A percentile compares a stretch with the other conserved stretches of the same genome.
These are phyloP conservation scores for Drosophila dives DNA, from an alignment of 2,888 invertebrate species.

Conservation along the genomic window DNA sequence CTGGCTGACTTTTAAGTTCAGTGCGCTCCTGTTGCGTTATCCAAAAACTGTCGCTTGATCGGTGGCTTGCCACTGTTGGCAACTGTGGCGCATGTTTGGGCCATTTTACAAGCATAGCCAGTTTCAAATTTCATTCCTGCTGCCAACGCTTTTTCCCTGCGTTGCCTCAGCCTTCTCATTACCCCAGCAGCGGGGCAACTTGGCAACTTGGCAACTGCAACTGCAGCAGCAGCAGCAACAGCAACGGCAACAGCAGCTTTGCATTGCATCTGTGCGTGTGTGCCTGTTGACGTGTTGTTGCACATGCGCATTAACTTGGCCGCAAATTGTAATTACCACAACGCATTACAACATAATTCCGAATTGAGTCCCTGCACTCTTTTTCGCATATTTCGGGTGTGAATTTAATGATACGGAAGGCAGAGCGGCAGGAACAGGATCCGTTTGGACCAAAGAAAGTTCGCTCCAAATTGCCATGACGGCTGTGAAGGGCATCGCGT, in stretches of 20 bases:
- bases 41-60: slow-evolving; percentile 72
- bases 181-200: slow-evolving; percentile 4
- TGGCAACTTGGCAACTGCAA: slow-evolving; percentile 12
- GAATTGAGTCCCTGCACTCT: slow-evolving; percentile 48
- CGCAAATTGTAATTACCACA: slow-evolving; percentile 82
- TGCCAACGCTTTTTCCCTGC: slow-evolving; percentile 14
- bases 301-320: slow-evolving; percentile 80
- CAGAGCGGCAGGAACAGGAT: slow-evolving; percentile 32
- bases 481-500: slow-evolving; percentile 50
- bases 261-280: slow-evolving; percentile 43
- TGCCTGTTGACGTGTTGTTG: slow-evolving; percentile 77
- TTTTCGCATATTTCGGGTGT: slow-evolving; percentile 61
- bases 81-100: slow-evolving; percentile 76
- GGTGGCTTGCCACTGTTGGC: slow-evolving; percentile 72
- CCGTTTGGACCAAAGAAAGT: slow-evolving; percentile 64
- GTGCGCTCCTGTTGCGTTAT: slow-evolving; percentile 53
- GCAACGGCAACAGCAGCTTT: slow-evolving; percentile 6
- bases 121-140: slow-evolving; percentile 78
- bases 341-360: slow-evolving; percentile 80
- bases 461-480: slow-evolving; percentile 60
- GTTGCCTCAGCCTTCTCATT: neutral
- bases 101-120: slow-evolving; percentile 80
- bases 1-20: neutral
- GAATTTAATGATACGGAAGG: slow-evolving; percentile 72
- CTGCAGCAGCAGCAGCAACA: neutral